Conservation (phyloP, 1,140 invertebrate species). For the Nebria ingens region DNA sequence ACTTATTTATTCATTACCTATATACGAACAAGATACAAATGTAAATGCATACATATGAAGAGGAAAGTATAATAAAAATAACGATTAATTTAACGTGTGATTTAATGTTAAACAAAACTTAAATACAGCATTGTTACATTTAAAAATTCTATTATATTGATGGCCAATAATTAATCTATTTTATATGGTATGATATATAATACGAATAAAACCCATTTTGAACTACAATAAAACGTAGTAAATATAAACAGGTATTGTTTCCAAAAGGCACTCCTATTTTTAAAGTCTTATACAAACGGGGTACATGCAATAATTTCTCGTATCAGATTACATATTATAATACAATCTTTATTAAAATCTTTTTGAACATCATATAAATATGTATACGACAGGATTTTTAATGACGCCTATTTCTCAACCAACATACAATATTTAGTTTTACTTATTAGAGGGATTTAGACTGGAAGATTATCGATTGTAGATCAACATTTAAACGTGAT, state of each 20-base stretch:
- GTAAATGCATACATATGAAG: not conserved
- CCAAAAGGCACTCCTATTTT: constrained; percentile 27
- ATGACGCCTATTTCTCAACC: not conserved
- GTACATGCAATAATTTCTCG: not conserved
- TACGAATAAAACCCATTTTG: no score
- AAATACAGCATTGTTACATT: constrained; percentile 3
- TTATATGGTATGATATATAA: no score
- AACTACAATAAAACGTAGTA: constrained; percentile 6
- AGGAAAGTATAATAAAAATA: not conserved
- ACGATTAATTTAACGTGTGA: not conserved
- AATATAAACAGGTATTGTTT: constrained; percentile 24
- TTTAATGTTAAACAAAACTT: constrained; percentile 4
- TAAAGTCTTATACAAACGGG: constrained; percentile 18
- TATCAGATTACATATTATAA: not conserved
- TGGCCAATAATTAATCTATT: constrained; percentile 10
- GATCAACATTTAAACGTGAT: not conserved
- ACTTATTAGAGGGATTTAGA: not conserved
- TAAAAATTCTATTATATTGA: constrained; percentile 6
- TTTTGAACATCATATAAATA: not conserved
- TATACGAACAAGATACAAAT: no score
- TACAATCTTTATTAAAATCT: not conserved
- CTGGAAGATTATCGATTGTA: constrained; percentile 4
- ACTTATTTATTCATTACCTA: no score
- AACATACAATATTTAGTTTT: not conserved
- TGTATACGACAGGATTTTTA: not conserved